These are phyloP conservation scores for Lophochroa leadbeateri DNA, from an alignment of 2,113 vertebrate species.

Conservation along the genomic window DNA sequence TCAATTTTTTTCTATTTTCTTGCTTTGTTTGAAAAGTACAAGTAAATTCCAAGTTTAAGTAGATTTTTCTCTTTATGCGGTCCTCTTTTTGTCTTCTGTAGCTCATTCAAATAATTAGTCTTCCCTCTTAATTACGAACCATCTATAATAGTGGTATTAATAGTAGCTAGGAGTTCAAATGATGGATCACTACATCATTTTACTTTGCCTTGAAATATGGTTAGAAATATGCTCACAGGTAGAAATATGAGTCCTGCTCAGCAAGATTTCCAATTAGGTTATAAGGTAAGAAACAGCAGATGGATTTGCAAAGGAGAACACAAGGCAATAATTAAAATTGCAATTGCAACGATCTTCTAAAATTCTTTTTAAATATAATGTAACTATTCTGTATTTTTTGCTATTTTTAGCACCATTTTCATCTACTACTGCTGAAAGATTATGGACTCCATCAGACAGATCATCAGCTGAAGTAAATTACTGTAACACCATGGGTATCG, in stretches of 20 bases:
- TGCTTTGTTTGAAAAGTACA: neutral
- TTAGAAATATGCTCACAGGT: neutral
- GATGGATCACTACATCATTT: neutral
- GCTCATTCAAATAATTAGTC: neutral
- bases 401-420: neutral
- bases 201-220: neutral
- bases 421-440: neutral
- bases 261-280: neutral
- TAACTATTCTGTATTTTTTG: neutral
- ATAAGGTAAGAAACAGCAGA: neutral
- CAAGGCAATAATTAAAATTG: neutral
- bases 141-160: neutral
- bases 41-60: neutral
- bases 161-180: neutral
- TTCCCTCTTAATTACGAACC: neutral
- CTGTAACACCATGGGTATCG: neutral
- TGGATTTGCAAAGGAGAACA: neutral
- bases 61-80: neutral
- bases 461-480: neutral
- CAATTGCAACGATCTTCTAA: neutral
- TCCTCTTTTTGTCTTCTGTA: neutral
- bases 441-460: neutral
- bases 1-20: neutral
- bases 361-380: neutral
- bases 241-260: neutral